Conservation (phyloP, 2,888 invertebrate species). For the Mongoloraphidia duomilia region DNA sequence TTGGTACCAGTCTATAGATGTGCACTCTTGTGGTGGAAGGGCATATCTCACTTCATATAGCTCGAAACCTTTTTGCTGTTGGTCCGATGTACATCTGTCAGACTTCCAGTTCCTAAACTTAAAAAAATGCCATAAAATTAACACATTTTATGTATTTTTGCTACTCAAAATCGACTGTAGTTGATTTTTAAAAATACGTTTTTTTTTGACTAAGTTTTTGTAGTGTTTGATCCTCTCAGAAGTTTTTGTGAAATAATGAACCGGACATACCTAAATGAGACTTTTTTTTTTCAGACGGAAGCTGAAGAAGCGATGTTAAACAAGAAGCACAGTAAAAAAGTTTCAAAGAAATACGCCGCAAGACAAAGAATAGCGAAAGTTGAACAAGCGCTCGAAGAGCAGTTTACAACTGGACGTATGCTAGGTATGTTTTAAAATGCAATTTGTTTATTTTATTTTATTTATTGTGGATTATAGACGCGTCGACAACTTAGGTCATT, state of each 20-base stretch:
- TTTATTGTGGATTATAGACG: no score
- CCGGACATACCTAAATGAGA: background rate
- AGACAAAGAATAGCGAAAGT: slow-evolving; percentile 90
- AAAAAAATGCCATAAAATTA: no score
- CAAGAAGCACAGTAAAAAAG: slow-evolving; percentile 88
- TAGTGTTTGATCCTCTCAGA: background rate
- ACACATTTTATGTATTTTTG: no score
- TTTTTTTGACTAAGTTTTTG: slow-evolving; percentile 3
- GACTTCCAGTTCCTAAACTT: no score
- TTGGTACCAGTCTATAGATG: no score
- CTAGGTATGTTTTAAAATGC: slow-evolving; percentile 50
- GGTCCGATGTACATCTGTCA: no score
- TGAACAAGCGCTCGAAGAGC: slow-evolving; percentile 86
- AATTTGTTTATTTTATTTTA: background rate
- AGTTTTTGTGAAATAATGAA: no score
- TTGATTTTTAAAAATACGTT: background rate
- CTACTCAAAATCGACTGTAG: background rate
- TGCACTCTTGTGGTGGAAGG: no score
- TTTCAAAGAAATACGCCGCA: slow-evolving; percentile 80
- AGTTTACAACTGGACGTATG: slow-evolving; percentile 91
- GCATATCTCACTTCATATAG: no score
- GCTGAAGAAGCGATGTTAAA: slow-evolving; percentile 88
- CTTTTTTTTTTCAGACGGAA: slow-evolving; percentile 50
- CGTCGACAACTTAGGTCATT: no score
- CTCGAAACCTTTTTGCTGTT: no score